A percentile compares a stretch with the other conserved stretches of the same genome.
Evolutionary conservation across 2,797 vertebrate genomes (phyloP).

Genomic region (Pagetopsis macropterus): DNA sequence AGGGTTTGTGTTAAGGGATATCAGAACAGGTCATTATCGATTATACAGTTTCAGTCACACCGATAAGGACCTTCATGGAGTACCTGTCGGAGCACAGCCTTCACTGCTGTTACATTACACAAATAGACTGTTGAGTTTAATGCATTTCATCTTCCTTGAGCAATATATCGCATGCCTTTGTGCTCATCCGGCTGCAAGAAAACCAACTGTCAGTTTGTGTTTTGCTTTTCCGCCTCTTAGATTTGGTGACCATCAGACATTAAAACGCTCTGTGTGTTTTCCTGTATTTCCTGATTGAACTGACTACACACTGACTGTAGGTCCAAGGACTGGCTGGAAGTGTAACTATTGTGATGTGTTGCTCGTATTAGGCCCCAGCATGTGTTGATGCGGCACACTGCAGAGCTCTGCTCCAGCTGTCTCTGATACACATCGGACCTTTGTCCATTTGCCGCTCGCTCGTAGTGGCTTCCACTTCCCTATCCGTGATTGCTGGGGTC

Average conservation of each 20-base stretch:
- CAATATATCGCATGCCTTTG: slow-evolving; percentile 35
- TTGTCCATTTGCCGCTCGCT: slow-evolving; percentile 56
- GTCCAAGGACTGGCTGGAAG: slow-evolving; percentile 15
- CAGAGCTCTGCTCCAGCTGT: slow-evolving; percentile 39
- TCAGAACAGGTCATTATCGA: slow-evolving; percentile 8
- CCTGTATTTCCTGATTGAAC: slow-evolving; percentile 24
- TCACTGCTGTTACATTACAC: slow-evolving; percentile 39
- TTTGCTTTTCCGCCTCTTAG: slow-evolving; percentile 31
- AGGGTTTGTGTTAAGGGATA: slow-evolving; percentile 2
- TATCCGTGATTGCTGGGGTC: slow-evolving; percentile 55
- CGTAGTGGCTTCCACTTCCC: slow-evolving; percentile 56
- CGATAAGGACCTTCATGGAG: slow-evolving; percentile 21
- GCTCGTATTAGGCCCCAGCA: slow-evolving; percentile 27
- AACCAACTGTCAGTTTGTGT: slow-evolving; percentile 40
- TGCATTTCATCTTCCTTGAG: slow-evolving; percentile 42
- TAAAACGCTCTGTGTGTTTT: slow-evolving; percentile 10
- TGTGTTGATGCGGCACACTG: slow-evolving; percentile 17
- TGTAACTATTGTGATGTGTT: slow-evolving; percentile 32
- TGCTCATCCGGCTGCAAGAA: slow-evolving; percentile 33
- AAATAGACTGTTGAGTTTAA: slow-evolving; percentile 36
- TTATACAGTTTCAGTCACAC: slow-evolving; percentile 20
- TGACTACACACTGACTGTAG: slow-evolving; percentile 16
- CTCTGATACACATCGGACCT: slow-evolving; percentile 68
- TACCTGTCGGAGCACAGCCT: slow-evolving; percentile 35
- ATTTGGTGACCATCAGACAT: slow-evolving; percentile 38